Evolutionary conservation across 2,888 invertebrate genomes (phyloP).

Genomic region (Scaptomyza reducta): DNA sequence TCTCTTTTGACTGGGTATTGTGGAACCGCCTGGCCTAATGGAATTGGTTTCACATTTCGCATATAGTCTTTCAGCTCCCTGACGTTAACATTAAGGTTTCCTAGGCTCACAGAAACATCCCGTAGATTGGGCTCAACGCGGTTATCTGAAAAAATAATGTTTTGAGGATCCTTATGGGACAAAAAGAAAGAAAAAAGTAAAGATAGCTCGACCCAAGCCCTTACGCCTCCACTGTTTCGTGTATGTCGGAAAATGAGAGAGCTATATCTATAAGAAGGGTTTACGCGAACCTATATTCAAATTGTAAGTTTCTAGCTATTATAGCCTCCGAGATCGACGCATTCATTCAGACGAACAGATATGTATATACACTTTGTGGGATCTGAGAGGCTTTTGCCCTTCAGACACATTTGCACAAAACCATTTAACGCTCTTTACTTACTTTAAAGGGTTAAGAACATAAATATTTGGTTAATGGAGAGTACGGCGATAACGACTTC

Average conservation of each 20-base stretch:
- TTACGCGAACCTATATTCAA: no score
- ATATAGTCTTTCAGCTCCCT: constrained; percentile 88
- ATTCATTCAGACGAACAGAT: not conserved
- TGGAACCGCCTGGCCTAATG: constrained; percentile 88
- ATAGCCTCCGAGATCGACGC: not conserved
- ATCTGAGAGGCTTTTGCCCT: not conserved
- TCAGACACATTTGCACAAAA: no score
- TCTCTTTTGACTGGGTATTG: constrained; percentile 90
- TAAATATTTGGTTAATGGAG: not conserved
- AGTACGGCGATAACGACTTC: not conserved
- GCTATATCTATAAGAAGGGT: not conserved
- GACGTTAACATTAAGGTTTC: constrained; percentile 92
- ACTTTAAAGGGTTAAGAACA: no score
- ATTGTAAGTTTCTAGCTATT: not conserved
- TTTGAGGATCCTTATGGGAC: no score
- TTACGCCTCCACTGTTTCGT: no score
- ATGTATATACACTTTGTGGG: not conserved
- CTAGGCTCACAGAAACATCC: constrained; percentile 93
- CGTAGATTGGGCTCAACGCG: constrained; percentile 93
- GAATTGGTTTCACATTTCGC: constrained; percentile 91
- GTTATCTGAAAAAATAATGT: constrained; percentile 86
- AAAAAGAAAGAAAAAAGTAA: no score
- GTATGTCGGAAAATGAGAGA: no score
- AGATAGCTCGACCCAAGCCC: no score
- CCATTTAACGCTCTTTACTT: no score